Conservation (phyloP, 2,113 vertebrate species). For the Oryzias javanicus region DNA sequence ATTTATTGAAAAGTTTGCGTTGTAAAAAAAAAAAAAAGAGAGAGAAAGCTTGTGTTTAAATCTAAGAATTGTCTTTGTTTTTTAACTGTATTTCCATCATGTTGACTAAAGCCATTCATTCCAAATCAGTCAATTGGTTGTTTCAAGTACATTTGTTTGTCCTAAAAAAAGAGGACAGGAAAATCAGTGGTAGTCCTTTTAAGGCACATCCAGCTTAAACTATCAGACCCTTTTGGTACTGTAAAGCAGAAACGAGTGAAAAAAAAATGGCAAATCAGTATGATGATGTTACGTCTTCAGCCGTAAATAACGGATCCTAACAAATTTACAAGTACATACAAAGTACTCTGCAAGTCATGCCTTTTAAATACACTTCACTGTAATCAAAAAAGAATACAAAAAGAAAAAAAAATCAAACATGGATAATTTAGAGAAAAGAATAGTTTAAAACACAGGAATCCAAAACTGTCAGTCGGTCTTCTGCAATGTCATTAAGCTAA, state of each 20-base stretch:
- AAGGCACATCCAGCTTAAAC: conserved; percentile 79
- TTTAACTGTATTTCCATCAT: neutral
- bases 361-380: conserved; percentile 75
- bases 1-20: too few relatives aligned
- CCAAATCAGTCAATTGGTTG: conserved; percentile 17
- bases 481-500: conserved; percentile 72
- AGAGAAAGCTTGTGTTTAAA: too few relatives aligned
- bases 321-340: conserved; percentile 65
- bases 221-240: conserved; percentile 66
- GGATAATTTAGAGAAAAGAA: conserved; percentile 74
- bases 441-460: conserved; percentile 68
- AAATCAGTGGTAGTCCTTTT: conserved; percentile 66
- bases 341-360: conserved; percentile 78
- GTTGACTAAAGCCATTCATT: neutral
- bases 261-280: conserved; percentile 68
- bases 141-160: conserved; percentile 47
- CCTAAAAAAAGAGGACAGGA: conserved; percentile 53
- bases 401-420: conserved; percentile 63
- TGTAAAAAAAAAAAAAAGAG: too few relatives aligned
- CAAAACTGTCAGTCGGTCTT: conserved; percentile 48
- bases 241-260: conserved; percentile 46
- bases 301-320: conserved; percentile 51
- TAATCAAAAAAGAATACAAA: conserved; percentile 70
- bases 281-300: conserved; percentile 58
- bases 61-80: conserved; percentile 1